Percentiles rank a stretch among this genome's conserved stretches.
Conservation (phyloP, 37 sponge, comb jelly and placozoan genomes). For the Chondrosia reniformis region DNA sequence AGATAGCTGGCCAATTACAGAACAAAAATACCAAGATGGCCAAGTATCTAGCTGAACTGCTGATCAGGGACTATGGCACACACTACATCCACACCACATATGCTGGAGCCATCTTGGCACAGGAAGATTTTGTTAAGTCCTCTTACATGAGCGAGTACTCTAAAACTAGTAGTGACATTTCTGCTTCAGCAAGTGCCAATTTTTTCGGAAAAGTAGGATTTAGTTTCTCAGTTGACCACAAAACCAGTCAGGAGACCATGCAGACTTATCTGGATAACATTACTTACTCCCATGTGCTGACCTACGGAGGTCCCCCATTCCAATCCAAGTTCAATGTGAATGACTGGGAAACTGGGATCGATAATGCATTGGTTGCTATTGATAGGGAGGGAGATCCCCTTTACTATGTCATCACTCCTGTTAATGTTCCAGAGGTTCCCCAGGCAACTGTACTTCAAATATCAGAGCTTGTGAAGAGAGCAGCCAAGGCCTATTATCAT, state of each 20-base stretch:
- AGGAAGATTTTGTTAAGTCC: slow-evolving; percentile 26
- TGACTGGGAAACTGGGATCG: slow-evolving; percentile 35
- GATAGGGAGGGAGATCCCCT: slow-evolving; percentile 45
- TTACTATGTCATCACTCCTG: slow-evolving; percentile 27
- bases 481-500: slow-evolving; percentile 16
- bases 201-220: slow-evolving; percentile 28
- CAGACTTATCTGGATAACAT: slow-evolving; percentile 24
- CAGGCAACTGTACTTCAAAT: slow-evolving; percentile 1
- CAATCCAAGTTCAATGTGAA: slow-evolving; percentile 14
- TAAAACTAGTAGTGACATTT: neutral
- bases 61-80: slow-evolving; percentile 54
- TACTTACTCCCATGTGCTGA: slow-evolving; percentile 38
- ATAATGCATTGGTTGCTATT: slow-evolving; percentile 44
- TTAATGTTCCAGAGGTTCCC: slow-evolving; percentile 33
- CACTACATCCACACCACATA: slow-evolving; percentile 30
- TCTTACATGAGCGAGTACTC: neutral
- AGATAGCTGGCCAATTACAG: slow-evolving; percentile 28
- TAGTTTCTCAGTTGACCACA: neutral
- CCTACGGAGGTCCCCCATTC: slow-evolving; percentile 45
- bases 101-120: slow-evolving; percentile 32
- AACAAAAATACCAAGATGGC: slow-evolving; percentile 30
- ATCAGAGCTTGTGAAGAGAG: neutral
- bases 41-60: slow-evolving; percentile 29
- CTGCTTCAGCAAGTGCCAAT: slow-evolving; percentile 37
- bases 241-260: neutral